phyloP scores from a whole-genome alignment of 53 echinoderm and acorn worm species.

The Echinarachnius parma region DNA sequence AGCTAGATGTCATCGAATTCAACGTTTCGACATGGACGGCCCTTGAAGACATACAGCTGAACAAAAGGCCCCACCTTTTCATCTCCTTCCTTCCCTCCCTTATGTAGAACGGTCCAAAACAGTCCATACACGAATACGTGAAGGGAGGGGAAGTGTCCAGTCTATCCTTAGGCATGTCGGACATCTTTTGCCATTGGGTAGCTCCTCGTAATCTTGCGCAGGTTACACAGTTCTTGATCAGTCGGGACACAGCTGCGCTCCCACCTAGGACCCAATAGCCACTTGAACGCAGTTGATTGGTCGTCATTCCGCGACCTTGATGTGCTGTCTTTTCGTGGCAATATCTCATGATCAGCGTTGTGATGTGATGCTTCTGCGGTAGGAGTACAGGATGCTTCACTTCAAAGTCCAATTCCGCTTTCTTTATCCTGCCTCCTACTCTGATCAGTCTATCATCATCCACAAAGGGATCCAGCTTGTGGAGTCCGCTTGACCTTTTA shows the following conservation, averaged over 20 bases:
- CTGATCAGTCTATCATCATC: conserved; percentile 38
- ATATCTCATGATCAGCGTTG: conserved; percentile 47
- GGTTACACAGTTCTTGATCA: conserved; percentile 39
- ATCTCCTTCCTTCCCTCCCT: conserved; percentile 52
- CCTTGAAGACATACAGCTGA: conserved; percentile 58
- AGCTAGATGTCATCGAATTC: conserved; percentile 22
- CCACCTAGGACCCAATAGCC: conserved; percentile 62
- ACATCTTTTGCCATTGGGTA: conserved; percentile 57
- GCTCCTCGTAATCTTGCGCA: conserved; percentile 42
- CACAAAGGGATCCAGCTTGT: conserved; percentile 43
- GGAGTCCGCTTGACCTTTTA: conserved; percentile 9
- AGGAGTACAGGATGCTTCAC: conserved; percentile 57
- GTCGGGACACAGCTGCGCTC: conserved; percentile 31
- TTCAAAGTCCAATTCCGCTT: conserved; percentile 16
- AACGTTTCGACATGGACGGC: conserved; percentile 54
- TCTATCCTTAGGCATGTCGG: conserved; percentile 57
- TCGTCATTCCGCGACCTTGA: conserved; percentile 60
- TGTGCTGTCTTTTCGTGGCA: conserved; percentile 49
- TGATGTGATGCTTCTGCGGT: conserved; percentile 45
- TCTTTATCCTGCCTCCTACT: conserved; percentile 57
- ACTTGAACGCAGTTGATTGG: conserved; percentile 40
- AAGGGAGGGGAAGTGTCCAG: conserved; percentile 58
- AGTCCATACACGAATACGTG: conserved; percentile 52
- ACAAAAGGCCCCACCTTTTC: conserved; percentile 59
- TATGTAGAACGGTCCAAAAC: conserved; percentile 55